A percentile compares a stretch with the other conserved stretches of the same genome.
These are phyloP conservation scores for Centruroides sculpturatus DNA, from an alignment of 1,140 invertebrate genomes.

Conservation along the genomic window DNA sequence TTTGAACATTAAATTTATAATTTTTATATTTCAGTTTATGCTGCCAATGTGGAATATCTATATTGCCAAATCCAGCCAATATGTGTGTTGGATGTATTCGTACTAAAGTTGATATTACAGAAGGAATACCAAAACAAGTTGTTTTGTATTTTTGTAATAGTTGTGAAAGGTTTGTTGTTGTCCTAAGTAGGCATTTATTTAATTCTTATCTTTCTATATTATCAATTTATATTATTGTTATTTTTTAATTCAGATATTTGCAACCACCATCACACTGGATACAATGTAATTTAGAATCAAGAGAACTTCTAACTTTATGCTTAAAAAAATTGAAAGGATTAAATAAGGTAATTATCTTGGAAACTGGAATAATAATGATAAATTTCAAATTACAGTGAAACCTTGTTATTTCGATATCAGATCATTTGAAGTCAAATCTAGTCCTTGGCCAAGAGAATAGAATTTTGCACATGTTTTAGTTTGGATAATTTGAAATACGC, in stretches of 20 bases:
- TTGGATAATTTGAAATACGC: no score
- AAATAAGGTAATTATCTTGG: slow-evolving; percentile 52
- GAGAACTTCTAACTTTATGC: slow-evolving; percentile 81
- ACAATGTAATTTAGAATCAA: slow-evolving; percentile 72
- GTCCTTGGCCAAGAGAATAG: no score
- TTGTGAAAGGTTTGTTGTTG: slow-evolving; percentile 57
- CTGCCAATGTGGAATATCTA: slow-evolving; percentile 41
- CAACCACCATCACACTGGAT: slow-evolving; percentile 89
- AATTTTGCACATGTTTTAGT: no score
- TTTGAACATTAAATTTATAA: no score
- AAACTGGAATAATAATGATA: no score
- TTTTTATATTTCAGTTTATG: slow-evolving; percentile 27
- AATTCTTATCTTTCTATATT: no score
- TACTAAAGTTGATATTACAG: slow-evolving; percentile 83
- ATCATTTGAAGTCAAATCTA: no score
- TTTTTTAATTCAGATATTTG: slow-evolving; percentile 51
- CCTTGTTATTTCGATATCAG: no score
- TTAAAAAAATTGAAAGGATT: slow-evolving; percentile 87
- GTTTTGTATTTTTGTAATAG: slow-evolving; percentile 70
- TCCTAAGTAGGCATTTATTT: no score
- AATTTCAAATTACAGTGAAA: no score
- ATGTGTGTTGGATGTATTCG: slow-evolving; percentile 92
- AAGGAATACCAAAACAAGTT: slow-evolving; percentile 87
- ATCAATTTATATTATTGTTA: not conserved
- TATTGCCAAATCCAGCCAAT: slow-evolving; percentile 90